Base-by-base conservation (phyloP, 1,140 invertebrate species). In the Hycleus cichorii region DNA sequence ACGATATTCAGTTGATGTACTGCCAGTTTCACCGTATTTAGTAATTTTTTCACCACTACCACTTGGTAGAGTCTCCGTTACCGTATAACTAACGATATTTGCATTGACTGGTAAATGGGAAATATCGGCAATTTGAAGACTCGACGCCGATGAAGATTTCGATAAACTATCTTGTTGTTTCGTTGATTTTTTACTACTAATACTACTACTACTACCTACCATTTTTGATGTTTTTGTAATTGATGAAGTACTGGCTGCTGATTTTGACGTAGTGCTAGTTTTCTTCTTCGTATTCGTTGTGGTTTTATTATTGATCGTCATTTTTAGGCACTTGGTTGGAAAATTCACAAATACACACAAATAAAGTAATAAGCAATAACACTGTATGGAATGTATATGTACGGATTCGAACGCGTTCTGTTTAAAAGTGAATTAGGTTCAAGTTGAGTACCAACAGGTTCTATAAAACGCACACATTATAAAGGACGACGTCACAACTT, bases 31-130 rank as follows among this genome's bases (percentile, higher is more conserved):
- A 6, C 57, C 62, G 52, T 74, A 74, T 6, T 64, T 67, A n/a
- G 72, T 74, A 10, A 74, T 69, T 63, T 70, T 74, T 63, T 74
- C 72, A 25, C 70, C 70, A 8, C 63, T 47, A 6, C 71, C 71
- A 4, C 66, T 64, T 3, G 70, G 71, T 8, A 72, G 46, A 25
- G 58, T 58, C 59, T 72, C 70, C 0, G 71, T 73, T 9, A 74
- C 72, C 4, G 65, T 71, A 48, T 74, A 74, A 18, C 63, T 66
- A 3, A 72, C 69, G 5, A 67, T 38, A 18, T 69, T 65, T 4
- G 64, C 61, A 39, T 59, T 64, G 26, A 69, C 65, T 9, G 70
- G 70, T 44, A 72, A 53, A 62, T 73, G 70, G 0, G 72, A 74
- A 11, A 74, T 64, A 58, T 74, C 72, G 1, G 68, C 58, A 6